Percentiles rank a stretch among this genome's conserved stretches.
Evolutionary conservation across 2,113 vertebrate species (phyloP).

Genomic region (Rhombomys opimus): DNA sequence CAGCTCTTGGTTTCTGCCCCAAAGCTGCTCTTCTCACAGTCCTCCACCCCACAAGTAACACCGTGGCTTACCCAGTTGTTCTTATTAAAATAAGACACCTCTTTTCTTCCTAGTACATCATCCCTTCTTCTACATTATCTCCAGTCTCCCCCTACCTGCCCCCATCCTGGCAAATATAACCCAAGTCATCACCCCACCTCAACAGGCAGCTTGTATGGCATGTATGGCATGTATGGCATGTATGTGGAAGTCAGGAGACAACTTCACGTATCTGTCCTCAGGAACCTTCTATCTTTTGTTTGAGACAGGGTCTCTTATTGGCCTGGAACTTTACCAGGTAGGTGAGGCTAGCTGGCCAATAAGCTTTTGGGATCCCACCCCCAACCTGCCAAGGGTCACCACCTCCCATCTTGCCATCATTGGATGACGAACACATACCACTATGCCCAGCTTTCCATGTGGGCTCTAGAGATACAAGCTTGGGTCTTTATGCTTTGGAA

Average conservation of each 20-base stretch:
- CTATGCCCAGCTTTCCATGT: not conserved
- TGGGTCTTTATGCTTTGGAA: not conserved
- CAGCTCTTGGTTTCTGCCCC: not conserved
- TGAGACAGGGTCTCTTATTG: not conserved
- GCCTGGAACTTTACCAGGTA: not conserved
- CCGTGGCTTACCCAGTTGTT: not conserved
- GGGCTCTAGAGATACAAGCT: no score
- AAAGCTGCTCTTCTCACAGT: not conserved
- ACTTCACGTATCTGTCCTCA: not conserved
- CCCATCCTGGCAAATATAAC: not conserved
- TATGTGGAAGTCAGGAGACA: not conserved
- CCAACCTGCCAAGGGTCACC: not conserved
- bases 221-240: not conserved
- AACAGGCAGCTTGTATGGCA: not conserved
- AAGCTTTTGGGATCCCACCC: not conserved
- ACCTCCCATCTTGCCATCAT: not conserved
- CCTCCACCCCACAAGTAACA: not conserved
- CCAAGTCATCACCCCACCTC: not conserved
- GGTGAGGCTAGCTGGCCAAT: not conserved
- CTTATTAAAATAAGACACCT: not conserved
- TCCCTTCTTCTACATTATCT: not conserved
- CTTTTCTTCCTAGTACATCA: not conserved
- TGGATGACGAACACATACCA: not conserved
- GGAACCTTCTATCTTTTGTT: not conserved
- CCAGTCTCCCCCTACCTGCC: not conserved